Evolutionary conservation across 2,113 vertebrate genomes (phyloP), one percentile per base, ranked within the genome.

Genomic region (Athene cunicularia): DNA sequence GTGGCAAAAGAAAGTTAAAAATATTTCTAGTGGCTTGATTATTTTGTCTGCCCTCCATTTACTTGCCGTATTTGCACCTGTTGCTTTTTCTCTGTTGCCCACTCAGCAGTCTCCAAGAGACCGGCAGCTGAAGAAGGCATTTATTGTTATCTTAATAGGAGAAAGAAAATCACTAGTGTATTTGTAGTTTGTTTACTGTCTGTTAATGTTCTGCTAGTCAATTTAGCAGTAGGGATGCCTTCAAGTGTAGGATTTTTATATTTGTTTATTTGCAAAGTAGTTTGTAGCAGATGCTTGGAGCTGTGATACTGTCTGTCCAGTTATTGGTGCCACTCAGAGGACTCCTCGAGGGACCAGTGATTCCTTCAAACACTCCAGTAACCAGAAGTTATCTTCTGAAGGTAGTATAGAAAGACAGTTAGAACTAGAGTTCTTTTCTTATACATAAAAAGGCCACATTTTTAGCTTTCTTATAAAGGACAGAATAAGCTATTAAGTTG

Each of bases 381-480:
- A 52, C n/a, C 8, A 35, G 80, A 82, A 66, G 20, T 81, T 45
- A 17, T 6, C 27, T 39, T 93, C 11, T 64, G 39, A 72, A 60
- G 13, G 13, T 37, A 70, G 16, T 28, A 24, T 3, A 74, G 43
- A 35, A 86, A 80, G 26, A 1, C 72, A 73, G 8, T 35, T 67
- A 59, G 52, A 74, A 71, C 37, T 13, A 5, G 1, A 35, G 8
- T 14, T 72, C 8, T 81, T 43, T 50, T 55, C 63, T 77, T 11
- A 2, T 87, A 18, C 1, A 3, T 82, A 27, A 84, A 82, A 64
- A 52, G 16, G 5, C 12, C 0, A 0, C 56, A 22, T 60, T 52
- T 86, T 72, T 64, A 60, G 18, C 24, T 73, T 88, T 64, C 8
- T 6, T 43, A 76, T 76, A 35, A 59, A 68, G 21, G 59, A 71